Base-by-base conservation (phyloP, 2,113 vertebrate genomes). In the Corythoichthys intestinalis region DNA sequence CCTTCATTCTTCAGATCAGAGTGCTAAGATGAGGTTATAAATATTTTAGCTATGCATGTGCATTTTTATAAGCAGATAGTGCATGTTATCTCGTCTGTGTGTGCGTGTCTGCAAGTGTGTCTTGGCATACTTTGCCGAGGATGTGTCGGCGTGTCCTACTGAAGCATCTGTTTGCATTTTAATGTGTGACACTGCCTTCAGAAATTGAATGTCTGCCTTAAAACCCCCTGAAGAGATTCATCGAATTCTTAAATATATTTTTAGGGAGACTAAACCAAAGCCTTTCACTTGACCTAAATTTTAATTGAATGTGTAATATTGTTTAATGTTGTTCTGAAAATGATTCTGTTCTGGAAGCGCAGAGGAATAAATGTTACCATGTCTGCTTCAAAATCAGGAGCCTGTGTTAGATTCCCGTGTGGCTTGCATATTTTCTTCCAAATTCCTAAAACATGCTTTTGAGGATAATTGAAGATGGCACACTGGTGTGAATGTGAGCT, bases 41-140 rank as follows among this genome's bases (percentile, higher is more conserved):
- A 88, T 90, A 88, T 88, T 86, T 89, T 69, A 90, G 67, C 76
- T 72, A 59, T 74, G 77, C 83, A 83, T 79, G 79, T 84, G 75
- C 75, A 72, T 58, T 76, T 80, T 75, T 61, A 59, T 72, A 80
- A 38, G 70, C 66, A 78, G 75, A 77, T 71, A 67, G 68, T 72
- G 46, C 83, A 76, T 41, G 37, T 44, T 37, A 58, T 76, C 41
- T 68, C 28, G 57, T 74, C 66, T 67, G 65, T 74, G 57, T 52
- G 53, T 48, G 50, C 48, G 52, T 47, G 39, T 60, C 38, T 56
- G 50, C 49, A 60, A 61, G 5, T 69, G 15, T 2, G 9, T 66
- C 41, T 39, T 14, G 66, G 62, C 71, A 59, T 52, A 47, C 75
- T 72, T 73, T 67, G 67, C 58, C 70, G 73, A 72, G 44, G 63